phyloP scores from a whole-genome alignment of 2,113 vertebrate genomes.

The Triplophysa tibetana region DNA sequence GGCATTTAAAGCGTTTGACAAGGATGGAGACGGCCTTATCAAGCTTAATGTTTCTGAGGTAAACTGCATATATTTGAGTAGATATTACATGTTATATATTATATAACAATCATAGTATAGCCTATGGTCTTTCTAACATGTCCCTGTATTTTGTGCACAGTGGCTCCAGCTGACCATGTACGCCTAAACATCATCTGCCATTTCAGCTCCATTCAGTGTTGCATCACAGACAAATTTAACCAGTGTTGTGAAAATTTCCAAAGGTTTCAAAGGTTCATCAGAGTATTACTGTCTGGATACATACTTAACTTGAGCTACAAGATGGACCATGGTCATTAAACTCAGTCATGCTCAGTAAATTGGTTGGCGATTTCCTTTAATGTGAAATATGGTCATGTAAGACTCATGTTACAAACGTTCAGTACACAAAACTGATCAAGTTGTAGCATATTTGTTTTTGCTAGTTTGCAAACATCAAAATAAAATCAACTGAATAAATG shows the following conservation, averaged over 20 bases:
- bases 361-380: too few species aligned
- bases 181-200: slow-evolving; percentile 68
- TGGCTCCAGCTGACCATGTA: slow-evolving; percentile 99
- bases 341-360: neutral
- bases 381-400: neutral
- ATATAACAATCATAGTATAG: neutral
- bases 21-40: slow-evolving; percentile 93
- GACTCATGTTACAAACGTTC: too few species aligned
- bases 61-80: slow-evolving; percentile 39
- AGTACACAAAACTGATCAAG: neutral
- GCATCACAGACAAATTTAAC: neutral
- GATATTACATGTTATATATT: neutral
- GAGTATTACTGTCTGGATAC: neutral
- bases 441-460: neutral
- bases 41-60: slow-evolving; percentile 97
- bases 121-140: neutral
- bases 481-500: neutral
- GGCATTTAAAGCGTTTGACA: slow-evolving; percentile 94
- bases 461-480: slow-evolving; percentile 6
- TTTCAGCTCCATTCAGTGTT: neutral
- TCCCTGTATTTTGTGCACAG: slow-evolving; percentile 62
- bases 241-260: too few species aligned
- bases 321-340: neutral
- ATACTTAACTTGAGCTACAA: neutral
- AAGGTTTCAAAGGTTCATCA: neutral